A percentile compares a stretch with the other conserved stretches of the same genome.
These are phyloP conservation scores for Macrosoma leucophasiata DNA, from an alignment of 2,888 invertebrate genomes.

Conservation along the genomic window DNA sequence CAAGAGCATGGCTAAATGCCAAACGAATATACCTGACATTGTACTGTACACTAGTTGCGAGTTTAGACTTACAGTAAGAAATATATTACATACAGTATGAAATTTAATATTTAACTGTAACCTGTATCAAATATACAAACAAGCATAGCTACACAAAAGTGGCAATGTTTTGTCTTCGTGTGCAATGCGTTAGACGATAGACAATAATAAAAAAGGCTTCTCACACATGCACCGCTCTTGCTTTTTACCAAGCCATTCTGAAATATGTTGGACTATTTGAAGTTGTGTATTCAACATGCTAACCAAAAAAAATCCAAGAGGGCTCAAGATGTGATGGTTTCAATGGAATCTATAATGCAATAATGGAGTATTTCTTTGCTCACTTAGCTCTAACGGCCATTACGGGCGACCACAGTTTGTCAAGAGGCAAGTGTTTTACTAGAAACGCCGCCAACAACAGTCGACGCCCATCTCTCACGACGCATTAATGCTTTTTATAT, in stretches of 20 bases:
- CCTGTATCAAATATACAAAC: slow-evolving; percentile 1
- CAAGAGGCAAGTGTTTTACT: slow-evolving; percentile 77
- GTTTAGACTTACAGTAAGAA: slow-evolving; percentile 5
- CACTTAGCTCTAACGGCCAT: slow-evolving; percentile 73
- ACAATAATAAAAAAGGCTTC: too few species aligned
- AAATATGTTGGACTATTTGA: too few species aligned
- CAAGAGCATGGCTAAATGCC: slow-evolving; percentile 63
- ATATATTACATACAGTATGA: slow-evolving; percentile 3
- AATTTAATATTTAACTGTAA: background rate
- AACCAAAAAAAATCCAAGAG: too few species aligned
- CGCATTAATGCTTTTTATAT: slow-evolving; percentile 75
- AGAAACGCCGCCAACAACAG: slow-evolving; percentile 63
- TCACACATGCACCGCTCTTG: too few species aligned
- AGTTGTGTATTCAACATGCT: too few species aligned
- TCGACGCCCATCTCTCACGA: slow-evolving; percentile 69
- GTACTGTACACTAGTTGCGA: slow-evolving; percentile 16
- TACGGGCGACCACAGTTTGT: slow-evolving; percentile 73
- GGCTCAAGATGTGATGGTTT: too few species aligned
- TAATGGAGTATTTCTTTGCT: slow-evolving; percentile 59
- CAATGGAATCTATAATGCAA: too few species aligned
- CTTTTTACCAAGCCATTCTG: too few species aligned
- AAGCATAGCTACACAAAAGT: background rate
- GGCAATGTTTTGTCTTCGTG: too few species aligned
- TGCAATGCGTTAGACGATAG: too few species aligned
- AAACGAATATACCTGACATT: slow-evolving; percentile 43